Conservation (phyloP, 2,113 vertebrate species). For the Dasyurus viverrinus region DNA sequence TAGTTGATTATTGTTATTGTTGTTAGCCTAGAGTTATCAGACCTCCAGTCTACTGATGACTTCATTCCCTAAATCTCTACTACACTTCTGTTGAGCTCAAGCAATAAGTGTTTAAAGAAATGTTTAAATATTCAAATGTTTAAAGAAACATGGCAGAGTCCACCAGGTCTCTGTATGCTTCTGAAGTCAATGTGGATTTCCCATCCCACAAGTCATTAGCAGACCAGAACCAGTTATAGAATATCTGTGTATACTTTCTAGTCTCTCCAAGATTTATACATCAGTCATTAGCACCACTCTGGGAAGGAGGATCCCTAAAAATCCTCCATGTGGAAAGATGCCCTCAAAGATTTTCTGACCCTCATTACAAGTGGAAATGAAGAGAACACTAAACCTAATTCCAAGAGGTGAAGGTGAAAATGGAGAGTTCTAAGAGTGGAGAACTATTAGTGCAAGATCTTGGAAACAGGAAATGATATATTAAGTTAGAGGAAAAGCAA, state of each 20-base stretch:
- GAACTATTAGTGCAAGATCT: background rate
- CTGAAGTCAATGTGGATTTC: background rate
- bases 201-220: background rate
- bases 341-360: background rate
- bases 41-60: background rate
- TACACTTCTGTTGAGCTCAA: background rate
- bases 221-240: background rate
- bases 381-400: background rate
- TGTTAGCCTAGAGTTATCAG: background rate
- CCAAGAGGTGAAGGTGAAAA: background rate
- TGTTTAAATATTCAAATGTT: background rate
- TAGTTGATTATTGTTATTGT: background rate
- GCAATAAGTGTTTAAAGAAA: background rate
- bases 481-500: background rate
- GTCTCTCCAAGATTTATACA: background rate
- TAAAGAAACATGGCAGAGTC: background rate
- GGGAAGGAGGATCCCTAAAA: background rate
- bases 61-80: background rate
- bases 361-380: background rate
- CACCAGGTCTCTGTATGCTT: background rate
- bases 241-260: background rate
- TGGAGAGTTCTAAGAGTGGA: background rate
- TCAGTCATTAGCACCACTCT: background rate
- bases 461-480: background rate
- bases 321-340: background rate